phyloP scores from a whole-genome alignment of 1,140 invertebrate species.

The Aphis craccivora region DNA sequence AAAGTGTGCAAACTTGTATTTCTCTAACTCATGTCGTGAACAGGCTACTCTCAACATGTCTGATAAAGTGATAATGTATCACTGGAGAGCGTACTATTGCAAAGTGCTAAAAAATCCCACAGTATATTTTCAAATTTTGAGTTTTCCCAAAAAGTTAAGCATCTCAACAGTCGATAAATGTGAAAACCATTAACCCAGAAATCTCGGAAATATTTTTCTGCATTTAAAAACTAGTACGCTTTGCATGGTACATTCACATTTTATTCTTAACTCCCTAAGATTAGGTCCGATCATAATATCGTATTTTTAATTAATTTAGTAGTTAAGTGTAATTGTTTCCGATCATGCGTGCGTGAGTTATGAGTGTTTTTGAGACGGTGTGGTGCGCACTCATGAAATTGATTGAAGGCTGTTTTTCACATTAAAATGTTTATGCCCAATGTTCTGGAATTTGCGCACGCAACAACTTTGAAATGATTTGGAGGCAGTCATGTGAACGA shows the following conservation, averaged over 20 bases:
- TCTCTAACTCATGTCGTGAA: neutral
- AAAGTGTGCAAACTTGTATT: conserved; percentile 2
- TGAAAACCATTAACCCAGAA: too few species aligned
- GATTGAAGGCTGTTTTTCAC: neutral
- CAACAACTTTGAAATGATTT: conserved; percentile 4
- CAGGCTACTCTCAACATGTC: neutral
- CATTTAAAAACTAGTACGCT: neutral
- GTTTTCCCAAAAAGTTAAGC: neutral
- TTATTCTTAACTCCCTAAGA: neutral
- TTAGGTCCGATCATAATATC: neutral
- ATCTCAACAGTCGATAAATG: neutral
- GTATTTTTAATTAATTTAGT: neutral
- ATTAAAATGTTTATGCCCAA: conserved; percentile 18
- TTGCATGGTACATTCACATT: neutral
- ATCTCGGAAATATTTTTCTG: too few species aligned
- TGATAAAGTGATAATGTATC: neutral
- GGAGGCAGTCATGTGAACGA: neutral
- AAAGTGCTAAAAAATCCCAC: neutral
- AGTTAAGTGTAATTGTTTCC: neutral
- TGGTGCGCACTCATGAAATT: neutral
- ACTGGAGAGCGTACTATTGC: neutral
- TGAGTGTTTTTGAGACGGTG: neutral
- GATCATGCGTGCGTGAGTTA: neutral
- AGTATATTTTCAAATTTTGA: neutral
- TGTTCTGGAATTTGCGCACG: neutral